Evolutionary conservation across 1,140 invertebrate species (phyloP).

Genomic region (Maniola jurtina): DNA sequence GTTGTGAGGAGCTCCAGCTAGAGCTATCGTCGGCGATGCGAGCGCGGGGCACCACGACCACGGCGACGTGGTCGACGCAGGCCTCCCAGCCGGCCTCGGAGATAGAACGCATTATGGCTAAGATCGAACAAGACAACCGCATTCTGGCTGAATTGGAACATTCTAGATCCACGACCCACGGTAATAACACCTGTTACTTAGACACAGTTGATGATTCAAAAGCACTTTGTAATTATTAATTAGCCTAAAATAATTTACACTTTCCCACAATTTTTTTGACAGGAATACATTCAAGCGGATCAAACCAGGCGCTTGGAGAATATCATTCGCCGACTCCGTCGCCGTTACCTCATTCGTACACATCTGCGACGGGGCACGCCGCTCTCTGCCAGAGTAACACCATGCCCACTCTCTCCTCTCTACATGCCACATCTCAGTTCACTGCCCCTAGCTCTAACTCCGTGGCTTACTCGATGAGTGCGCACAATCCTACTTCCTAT

Average conservation of each 20-base stretch:
- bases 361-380: conserved; percentile 70
- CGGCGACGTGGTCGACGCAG: conserved; percentile 74
- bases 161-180: conserved; percentile 81
- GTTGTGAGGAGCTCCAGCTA: conserved; percentile 92
- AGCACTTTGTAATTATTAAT: conserved; percentile 10
- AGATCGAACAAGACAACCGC: conserved; percentile 93
- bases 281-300: conserved; percentile 79
- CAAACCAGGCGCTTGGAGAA: conserved; percentile 80
- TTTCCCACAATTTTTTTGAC: conserved; percentile 18
- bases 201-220: background rate
- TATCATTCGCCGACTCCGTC: conserved; percentile 79
- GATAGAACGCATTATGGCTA: conserved; percentile 96
- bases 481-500: conserved; percentile 75
- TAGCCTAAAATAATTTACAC: background rate
- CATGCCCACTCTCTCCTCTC: conserved; percentile 80
- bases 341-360: conserved; percentile 79
- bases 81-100: conserved; percentile 85
- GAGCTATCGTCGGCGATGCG: conserved; percentile 86
- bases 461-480: conserved; percentile 73
- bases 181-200: conserved; percentile 46
- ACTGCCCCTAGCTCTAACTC: conserved; percentile 76
- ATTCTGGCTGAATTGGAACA: conserved; percentile 94
- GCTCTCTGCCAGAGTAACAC: conserved; percentile 81
- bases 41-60: conserved; percentile 55
- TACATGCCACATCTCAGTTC: conserved; percentile 77